Evolutionary conservation across 2,888 invertebrate genomes (phyloP).

Genomic region (Amiota mariae): DNA sequence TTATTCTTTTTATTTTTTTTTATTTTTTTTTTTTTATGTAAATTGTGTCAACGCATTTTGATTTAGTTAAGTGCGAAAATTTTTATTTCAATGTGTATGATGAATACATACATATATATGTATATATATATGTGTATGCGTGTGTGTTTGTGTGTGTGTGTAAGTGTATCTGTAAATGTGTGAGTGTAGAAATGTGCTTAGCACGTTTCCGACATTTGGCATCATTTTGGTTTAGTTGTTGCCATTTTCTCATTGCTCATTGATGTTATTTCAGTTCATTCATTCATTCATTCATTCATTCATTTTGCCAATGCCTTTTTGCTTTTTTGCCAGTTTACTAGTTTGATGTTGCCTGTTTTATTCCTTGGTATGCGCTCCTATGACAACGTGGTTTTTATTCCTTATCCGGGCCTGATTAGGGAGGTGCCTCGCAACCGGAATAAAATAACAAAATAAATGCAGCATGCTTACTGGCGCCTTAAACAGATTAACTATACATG

Average conservation of each 20-base stretch:
- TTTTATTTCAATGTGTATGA: background rate
- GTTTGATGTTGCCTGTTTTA: background rate
- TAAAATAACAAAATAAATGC: background rate
- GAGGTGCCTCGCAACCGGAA: no score
- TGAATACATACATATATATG: background rate
- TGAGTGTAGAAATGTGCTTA: background rate
- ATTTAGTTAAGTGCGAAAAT: background rate
- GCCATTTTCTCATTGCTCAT: slow-evolving; percentile 19
- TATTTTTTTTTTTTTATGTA: no score
- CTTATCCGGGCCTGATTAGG: no score
- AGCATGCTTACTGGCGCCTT: slow-evolving; percentile 3
- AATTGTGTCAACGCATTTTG: slow-evolving; percentile 5
- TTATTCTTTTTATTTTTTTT: no score
- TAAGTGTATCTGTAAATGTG: background rate
- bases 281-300: slow-evolving; percentile 39
- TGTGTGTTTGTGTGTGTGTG: background rate
- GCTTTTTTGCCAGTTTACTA: background rate
- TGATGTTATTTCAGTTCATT: slow-evolving; percentile 21
- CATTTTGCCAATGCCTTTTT: no score
- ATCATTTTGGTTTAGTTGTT: slow-evolving; percentile 13
- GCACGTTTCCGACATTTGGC: slow-evolving; percentile 5
- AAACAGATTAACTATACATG: no score
- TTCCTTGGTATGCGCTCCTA: no score
- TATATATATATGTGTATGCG: background rate
- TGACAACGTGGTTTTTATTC: no score